phyloP scores from a whole-genome alignment of 2,113 vertebrate species.

The Emberiza fucata region DNA sequence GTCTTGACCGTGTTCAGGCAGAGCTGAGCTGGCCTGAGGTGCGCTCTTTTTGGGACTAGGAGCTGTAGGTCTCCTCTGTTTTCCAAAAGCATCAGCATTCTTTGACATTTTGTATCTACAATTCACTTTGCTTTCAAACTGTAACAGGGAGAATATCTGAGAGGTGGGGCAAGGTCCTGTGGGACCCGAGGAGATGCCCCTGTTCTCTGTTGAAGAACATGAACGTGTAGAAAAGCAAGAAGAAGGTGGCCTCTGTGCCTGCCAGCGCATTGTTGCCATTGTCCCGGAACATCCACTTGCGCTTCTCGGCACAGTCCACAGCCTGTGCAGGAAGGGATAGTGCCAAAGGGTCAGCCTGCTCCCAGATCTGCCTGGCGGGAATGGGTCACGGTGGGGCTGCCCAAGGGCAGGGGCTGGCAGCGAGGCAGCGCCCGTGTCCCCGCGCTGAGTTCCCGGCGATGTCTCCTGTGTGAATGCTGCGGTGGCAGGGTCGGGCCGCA shows the following conservation, averaged over 20 bases:
- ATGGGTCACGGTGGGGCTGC: neutral
- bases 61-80: neutral
- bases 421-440: rapidly evolving
- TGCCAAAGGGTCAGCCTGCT: neutral
- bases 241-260: neutral
- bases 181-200: neutral
- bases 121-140: neutral
- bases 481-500: neutral
- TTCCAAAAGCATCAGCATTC: neutral
- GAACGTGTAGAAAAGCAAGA: neutral
- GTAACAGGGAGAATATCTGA: neutral
- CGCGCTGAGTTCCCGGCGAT: rapidly evolving
- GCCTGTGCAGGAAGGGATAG: neutral
- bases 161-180: neutral
- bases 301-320: neutral
- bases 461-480: too few species aligned
- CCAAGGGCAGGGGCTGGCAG: neutral
- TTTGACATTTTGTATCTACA: neutral
- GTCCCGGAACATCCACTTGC: neutral
- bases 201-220: neutral
- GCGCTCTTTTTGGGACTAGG: neutral
- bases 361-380: neutral
- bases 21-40: neutral
- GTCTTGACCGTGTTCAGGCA: neutral
- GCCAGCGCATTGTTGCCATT: rapidly evolving